Base-by-base conservation (phyloP, 2,888 invertebrate species). In the Microplitis manilae region DNA sequence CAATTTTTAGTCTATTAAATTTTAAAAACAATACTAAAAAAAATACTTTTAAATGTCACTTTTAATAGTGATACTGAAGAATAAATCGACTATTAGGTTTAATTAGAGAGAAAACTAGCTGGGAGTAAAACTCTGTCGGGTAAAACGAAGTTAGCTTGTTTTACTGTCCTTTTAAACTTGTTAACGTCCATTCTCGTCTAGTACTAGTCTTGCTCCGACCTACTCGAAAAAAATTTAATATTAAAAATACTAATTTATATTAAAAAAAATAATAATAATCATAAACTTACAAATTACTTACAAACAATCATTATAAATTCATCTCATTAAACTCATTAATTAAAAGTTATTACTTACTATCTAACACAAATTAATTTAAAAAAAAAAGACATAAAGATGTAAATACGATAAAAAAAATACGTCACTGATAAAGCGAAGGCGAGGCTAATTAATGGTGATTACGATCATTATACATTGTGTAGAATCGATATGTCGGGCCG, bases 61-160 rank as follows among this genome's bases (percentile, higher is more conserved):
- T 4, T 62, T 8, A 62, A 15, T 17, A 17, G 17, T 17, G 17
- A 30, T 30, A 30, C 15, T 62, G n/a, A 62, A n/a, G 62, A 62
- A 62, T 15, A 62, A 62, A 62, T 62, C 62, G 62, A 15, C 62
- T 6, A 62, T 62, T 62, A 62, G 62, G n/a, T 62, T 62, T 62
- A 20, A 62, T 62, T 62, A 62, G 15, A 50, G 13, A 50, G 13
- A 50, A 50, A 50, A 50, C 62, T 7, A 17, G 1, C 6, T 8
- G 15, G n/a, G 62, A 62, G 62, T 62, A 62, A 20, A 62, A 62
- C 62, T 62, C 15, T 8, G 15, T 62, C 62, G 15, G 62, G 62
- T 15, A 17, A 62, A 62, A 62, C 62, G n/a, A 62, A 62, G 62
- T 62, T 62, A 62, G 8, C 20, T 50, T 50, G 50, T 50, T 50